These are phyloP conservation scores for Mola mola DNA, from an alignment of 2,113 vertebrate genomes.

Conservation along the genomic window DNA sequence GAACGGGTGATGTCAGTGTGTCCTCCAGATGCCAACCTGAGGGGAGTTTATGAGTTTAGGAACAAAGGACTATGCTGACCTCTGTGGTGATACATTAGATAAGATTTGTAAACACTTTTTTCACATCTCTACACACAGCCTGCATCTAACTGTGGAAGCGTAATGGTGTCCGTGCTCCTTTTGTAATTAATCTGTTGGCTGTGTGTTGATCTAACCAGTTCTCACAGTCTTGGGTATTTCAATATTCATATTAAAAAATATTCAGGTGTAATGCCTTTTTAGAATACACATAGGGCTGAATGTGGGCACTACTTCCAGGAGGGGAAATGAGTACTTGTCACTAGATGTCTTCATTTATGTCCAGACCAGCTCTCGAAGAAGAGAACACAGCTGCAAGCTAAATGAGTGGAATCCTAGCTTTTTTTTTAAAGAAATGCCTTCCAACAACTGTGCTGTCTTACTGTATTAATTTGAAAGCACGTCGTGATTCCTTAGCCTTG, in stretches of 20 bases:
- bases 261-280: too few relatives aligned
- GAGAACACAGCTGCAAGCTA: neutral
- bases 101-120: constrained; percentile 30
- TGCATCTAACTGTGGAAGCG: constrained; percentile 51
- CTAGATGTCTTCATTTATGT: neutral
- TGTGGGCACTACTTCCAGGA: too few relatives aligned
- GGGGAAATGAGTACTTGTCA: too few relatives aligned
- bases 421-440: neutral
- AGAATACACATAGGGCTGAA: too few relatives aligned
- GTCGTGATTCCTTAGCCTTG: neutral
- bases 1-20: constrained; percentile 7
- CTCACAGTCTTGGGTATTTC: constrained; percentile 13
- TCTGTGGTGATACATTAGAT: constrained; percentile 16
- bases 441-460: neutral
- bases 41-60: constrained; percentile 24
- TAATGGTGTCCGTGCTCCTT: constrained; percentile 49
- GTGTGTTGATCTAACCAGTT: constrained; percentile 46
- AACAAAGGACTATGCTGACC: constrained; percentile 50
- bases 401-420: neutral
- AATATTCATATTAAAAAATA: neutral
- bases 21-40: constrained; percentile 1
- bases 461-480: constrained; percentile 8
- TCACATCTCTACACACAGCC: constrained; percentile 46
- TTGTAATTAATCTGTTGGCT: constrained; percentile 54
- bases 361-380: neutral